Conservation (phyloP, 2,888 invertebrate species). For the Serripes groenlandicus region DNA sequence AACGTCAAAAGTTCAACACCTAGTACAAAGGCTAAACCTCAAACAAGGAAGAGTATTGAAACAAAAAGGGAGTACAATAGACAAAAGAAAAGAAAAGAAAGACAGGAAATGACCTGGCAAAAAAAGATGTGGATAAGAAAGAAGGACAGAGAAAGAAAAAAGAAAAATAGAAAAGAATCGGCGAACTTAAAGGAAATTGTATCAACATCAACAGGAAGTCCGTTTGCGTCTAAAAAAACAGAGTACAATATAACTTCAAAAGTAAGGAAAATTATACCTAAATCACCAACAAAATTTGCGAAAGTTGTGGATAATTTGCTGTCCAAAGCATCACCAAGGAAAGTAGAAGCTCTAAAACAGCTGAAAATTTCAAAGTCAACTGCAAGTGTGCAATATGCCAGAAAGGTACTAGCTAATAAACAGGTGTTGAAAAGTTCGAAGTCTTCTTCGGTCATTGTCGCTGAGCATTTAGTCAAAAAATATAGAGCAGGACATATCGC, state of each 20-base stretch:
- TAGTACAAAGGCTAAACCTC: constrained; percentile 45
- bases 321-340: constrained; percentile 51
- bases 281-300: constrained; percentile 54
- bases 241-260: constrained; percentile 48
- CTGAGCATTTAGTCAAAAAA: constrained; percentile 34
- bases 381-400: constrained; percentile 37
- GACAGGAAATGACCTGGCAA: constrained; percentile 43
- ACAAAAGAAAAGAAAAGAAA: constrained; percentile 47
- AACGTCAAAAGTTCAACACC: constrained; percentile 44
- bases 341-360: constrained; percentile 36
- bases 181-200: constrained; percentile 1
- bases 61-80: constrained; percentile 43
- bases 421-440: constrained; percentile 40
- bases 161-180: constrained; percentile 32
- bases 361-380: constrained; percentile 39
- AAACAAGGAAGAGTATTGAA: constrained; percentile 39
- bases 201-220: constrained; percentile 29
- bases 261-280: constrained; percentile 44
- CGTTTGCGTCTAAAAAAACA: constrained; percentile 44
- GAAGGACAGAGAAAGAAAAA: constrained; percentile 51
- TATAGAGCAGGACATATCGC: constrained; percentile 38
- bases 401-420: constrained; percentile 44
- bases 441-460: constrained; percentile 25
- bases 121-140: constrained; percentile 56
- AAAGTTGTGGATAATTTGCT: constrained; percentile 35